These are phyloP conservation scores for Nomada hirtipes DNA, from an alignment of 2,888 invertebrate genomes.

Conservation along the genomic window DNA sequence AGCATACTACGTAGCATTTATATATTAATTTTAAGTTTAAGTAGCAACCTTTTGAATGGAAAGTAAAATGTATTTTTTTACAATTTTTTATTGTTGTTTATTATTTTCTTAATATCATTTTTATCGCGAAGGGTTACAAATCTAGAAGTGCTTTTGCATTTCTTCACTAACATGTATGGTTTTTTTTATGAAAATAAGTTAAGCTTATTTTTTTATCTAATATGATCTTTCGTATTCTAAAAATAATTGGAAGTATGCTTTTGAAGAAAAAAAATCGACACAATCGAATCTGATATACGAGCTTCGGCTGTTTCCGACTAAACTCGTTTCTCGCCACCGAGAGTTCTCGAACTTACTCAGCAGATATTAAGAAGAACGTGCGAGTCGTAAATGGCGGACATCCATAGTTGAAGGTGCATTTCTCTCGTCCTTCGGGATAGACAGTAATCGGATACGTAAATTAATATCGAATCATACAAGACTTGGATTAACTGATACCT, in stretches of 20 bases:
- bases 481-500: not conserved
- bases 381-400: slow-evolving; percentile 50
- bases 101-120: slow-evolving; percentile 6
- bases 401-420: slow-evolving; percentile 27
- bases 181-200: not conserved
- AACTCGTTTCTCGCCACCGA: slow-evolving; percentile 20
- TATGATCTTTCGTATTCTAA: slow-evolving; percentile 1
- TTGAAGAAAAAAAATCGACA: not conserved
- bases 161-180: slow-evolving; percentile 4
- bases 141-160: slow-evolving; percentile 1
- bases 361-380: not conserved
- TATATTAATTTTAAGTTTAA: slow-evolving; percentile 12
- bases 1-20: not conserved
- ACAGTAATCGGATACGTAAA: slow-evolving; percentile 14
- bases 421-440: slow-evolving; percentile 16
- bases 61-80: slow-evolving; percentile 9
- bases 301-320: slow-evolving; percentile 43
- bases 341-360: slow-evolving; percentile 3
- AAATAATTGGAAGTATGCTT: not conserved
- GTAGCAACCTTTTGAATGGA: not conserved
- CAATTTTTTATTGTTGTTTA: not conserved
- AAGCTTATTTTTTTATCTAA: not conserved
- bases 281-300: not conserved
- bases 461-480: not conserved
- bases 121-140: not conserved